Conservation (phyloP, 2,888 invertebrate genomes). For the Hermaeophaga mercurialis region DNA sequence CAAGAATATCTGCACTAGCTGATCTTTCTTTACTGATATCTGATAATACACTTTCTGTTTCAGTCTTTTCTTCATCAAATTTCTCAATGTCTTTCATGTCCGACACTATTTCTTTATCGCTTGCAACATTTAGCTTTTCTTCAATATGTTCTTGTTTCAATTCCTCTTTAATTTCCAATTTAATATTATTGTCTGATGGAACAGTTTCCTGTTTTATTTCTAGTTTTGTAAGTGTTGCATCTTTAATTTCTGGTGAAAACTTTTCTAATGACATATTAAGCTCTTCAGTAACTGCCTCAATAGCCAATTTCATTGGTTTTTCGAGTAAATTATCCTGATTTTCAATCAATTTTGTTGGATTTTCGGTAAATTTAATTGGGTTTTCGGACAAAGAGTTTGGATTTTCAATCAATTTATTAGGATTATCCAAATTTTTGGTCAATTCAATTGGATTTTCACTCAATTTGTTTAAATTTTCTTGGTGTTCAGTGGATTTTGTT, state of each 20-base stretch:
- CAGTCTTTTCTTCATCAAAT: slow-evolving; percentile 52
- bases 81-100: slow-evolving; percentile 53
- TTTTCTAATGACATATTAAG: slow-evolving; percentile 50
- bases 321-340: no score
- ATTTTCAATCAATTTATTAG: no score
- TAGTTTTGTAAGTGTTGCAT: slow-evolving; percentile 22
- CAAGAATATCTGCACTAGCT: slow-evolving; percentile 48
- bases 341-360: slow-evolving; percentile 34
- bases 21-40: slow-evolving; percentile 53
- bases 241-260: slow-evolving; percentile 41
- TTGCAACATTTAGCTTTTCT: slow-evolving; percentile 27
- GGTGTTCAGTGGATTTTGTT: no score
- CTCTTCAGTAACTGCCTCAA: slow-evolving; percentile 52
- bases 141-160: slow-evolving; percentile 14
- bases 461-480: no score
- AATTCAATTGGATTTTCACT: no score
- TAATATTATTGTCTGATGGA: slow-evolving; percentile 14
- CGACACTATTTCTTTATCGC: slow-evolving; percentile 41
- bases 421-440: no score
- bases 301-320: slow-evolving; percentile 41
- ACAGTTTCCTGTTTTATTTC: slow-evolving; percentile 15
- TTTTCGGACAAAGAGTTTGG: no score
- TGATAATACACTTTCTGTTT: slow-evolving; percentile 51
- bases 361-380: no score
- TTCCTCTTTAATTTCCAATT: slow-evolving; percentile 24